Percentiles rank a stretch among this genome's conserved stretches.
phyloP scores from a whole-genome alignment of 2,113 vertebrate species.

The Meleagris gallopavo region DNA sequence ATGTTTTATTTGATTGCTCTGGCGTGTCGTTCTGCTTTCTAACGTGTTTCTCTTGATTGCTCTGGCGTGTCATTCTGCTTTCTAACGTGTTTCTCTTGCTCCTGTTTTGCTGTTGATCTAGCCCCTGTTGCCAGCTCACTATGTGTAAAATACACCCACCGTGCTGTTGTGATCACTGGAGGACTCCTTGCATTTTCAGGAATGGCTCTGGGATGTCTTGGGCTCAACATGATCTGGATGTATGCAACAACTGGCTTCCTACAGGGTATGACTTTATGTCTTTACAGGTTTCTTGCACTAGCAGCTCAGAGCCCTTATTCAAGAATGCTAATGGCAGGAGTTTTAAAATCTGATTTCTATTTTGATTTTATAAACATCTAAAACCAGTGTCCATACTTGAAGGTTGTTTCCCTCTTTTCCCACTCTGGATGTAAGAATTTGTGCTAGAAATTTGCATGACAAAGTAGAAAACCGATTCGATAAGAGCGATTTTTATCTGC shows the following conservation, averaged over 20 bases:
- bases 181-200: constrained; percentile 57
- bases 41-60: too few species aligned
- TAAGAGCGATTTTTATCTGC: neutral
- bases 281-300: neutral
- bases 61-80: neutral
- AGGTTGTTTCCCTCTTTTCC: neutral
- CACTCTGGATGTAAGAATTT: neutral
- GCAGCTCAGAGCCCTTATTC: neutral
- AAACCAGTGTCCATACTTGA: neutral
- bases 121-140: constrained; percentile 58
- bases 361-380: neutral
- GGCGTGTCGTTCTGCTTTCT: neutral
- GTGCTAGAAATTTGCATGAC: neutral
- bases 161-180: constrained; percentile 46
- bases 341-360: neutral
- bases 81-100: neutral
- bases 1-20: neutral
- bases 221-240: constrained; percentile 55
- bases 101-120: neutral
- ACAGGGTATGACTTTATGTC: constrained; percentile 32
- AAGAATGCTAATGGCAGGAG: neutral
- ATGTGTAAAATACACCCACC: constrained; percentile 28
- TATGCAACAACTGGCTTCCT: constrained; percentile 42
- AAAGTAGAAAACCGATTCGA: neutral
- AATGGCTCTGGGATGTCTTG: constrained; percentile 58